Evolutionary conservation across 1,140 invertebrate genomes (phyloP).

Genomic region (Coptotermes formosanus): DNA sequence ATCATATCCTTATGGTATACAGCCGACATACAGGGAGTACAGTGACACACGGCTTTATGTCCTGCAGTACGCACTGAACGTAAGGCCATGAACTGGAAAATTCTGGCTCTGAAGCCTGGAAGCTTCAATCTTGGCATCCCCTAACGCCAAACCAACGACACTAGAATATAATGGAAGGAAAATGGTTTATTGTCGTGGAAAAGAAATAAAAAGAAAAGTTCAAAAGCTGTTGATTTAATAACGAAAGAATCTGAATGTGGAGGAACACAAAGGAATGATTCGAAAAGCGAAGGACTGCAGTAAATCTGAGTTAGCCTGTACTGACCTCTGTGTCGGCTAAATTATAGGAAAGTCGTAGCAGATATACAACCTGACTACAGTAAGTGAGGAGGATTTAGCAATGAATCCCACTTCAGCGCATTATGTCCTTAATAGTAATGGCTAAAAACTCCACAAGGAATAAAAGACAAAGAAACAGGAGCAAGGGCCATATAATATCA

Average conservation of each 20-base stretch:
- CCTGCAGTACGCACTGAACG: too few relatives aligned
- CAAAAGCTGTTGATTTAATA: not conserved
- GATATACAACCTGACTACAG: not conserved
- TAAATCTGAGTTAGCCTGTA: not conserved
- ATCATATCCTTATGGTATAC: too few relatives aligned
- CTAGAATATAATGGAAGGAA: not conserved
- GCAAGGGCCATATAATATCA: not conserved
- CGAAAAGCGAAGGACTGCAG: not conserved
- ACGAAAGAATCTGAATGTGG: not conserved
- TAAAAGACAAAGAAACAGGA: not conserved
- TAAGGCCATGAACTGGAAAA: too few relatives aligned
- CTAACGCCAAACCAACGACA: not conserved
- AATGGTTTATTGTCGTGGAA: not conserved
- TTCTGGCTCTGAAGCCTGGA: too few relatives aligned
- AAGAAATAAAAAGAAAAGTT: not conserved
- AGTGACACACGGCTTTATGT: too few relatives aligned
- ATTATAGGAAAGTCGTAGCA: not conserved
- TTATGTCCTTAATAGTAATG: not conserved
- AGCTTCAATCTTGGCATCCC: not conserved
- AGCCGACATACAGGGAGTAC: too few relatives aligned
- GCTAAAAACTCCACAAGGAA: not conserved
- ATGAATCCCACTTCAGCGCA: not conserved
- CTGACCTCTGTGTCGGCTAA: not conserved
- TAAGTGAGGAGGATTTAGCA: not conserved
- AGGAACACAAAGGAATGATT: not conserved